Evolutionary conservation across 2,888 invertebrate genomes (phyloP).

Genomic region (Capitulum mitella): DNA sequence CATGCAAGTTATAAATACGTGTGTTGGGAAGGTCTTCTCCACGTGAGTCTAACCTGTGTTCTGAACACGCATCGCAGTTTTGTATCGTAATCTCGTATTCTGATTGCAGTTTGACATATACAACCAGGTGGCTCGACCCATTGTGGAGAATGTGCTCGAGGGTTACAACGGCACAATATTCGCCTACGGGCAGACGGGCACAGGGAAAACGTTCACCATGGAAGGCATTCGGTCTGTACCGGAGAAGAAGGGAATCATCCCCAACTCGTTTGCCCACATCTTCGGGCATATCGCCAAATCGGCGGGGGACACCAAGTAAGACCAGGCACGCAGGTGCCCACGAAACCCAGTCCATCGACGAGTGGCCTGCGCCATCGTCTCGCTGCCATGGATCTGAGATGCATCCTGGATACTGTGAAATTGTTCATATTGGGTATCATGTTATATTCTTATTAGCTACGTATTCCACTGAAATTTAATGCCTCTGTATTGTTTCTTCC

Average conservation of each 20-base stretch:
- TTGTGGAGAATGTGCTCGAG: slow-evolving; percentile 88
- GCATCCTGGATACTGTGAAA: too few relatives aligned
- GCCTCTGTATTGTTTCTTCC: too few relatives aligned
- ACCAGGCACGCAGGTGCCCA: too few relatives aligned
- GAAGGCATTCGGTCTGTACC: slow-evolving; percentile 80
- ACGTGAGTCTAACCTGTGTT: background rate
- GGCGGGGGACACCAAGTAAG: slow-evolving; percentile 75
- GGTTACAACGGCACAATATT: slow-evolving; percentile 50
- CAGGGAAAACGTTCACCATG: slow-evolving; percentile 99
- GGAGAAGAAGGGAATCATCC: slow-evolving; percentile 90
- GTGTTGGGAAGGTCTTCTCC: background rate
- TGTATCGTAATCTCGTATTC: slow-evolving; percentile 6
- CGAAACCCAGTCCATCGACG: too few relatives aligned
- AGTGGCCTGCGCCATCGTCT: too few relatives aligned
- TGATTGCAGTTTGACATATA: slow-evolving; percentile 76
- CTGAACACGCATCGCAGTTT: background rate
- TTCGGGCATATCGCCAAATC: slow-evolving; percentile 96
- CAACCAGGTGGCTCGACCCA: slow-evolving; percentile 89
- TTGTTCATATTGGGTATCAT: too few relatives aligned
- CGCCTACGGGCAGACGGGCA: slow-evolving; percentile 66
- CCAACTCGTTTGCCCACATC: slow-evolving; percentile 97
- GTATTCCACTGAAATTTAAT: too few relatives aligned
- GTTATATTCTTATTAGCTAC: too few relatives aligned
- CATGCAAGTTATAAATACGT: too few relatives aligned
- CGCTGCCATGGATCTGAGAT: too few relatives aligned